A percentile compares a stretch with the other conserved stretches of the same genome.
These are phyloP conservation scores for Loriculus beryllinus DNA, from an alignment of 2,797 vertebrate genomes.

Conservation along the genomic window DNA sequence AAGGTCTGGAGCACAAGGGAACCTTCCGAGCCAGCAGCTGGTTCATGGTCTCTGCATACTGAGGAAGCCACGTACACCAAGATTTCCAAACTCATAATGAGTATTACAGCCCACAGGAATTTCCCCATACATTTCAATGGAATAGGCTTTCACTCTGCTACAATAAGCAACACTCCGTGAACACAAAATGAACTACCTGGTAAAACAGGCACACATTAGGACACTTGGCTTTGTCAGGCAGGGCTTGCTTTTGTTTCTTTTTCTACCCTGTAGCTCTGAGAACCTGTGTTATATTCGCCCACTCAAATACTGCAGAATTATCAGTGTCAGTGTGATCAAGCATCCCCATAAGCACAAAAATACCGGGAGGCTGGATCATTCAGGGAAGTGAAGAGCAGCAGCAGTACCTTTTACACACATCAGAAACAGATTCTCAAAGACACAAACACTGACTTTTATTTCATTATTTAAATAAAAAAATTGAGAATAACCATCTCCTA, in stretches of 20 bases:
- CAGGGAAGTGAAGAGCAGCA: not conserved
- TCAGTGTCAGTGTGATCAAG: not conserved
- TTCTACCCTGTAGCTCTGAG: not conserved
- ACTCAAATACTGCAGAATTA: not conserved
- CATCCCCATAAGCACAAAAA: not conserved
- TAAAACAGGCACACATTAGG: not conserved
- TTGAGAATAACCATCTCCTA: not conserved
- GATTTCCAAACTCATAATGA: not conserved
- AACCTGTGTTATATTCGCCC: not conserved
- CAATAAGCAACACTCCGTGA: not conserved
- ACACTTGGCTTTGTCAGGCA: not conserved
- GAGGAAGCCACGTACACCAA: rapidly evolving
- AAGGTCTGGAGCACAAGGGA: not conserved
- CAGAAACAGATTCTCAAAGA: not conserved
- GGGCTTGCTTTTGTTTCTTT: not conserved
- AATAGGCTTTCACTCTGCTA: not conserved
- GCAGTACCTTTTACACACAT: not conserved
- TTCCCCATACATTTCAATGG: not conserved
- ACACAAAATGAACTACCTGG: not conserved
- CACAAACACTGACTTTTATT: not conserved
- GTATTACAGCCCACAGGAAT: not conserved
- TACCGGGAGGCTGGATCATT: not conserved
- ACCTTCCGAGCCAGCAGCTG: not conserved
- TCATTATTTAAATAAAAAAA: conserved; percentile 11
- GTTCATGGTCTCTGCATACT: not conserved